Conservation (phyloP, 2,888 invertebrate species). For the Clivina fossor region DNA sequence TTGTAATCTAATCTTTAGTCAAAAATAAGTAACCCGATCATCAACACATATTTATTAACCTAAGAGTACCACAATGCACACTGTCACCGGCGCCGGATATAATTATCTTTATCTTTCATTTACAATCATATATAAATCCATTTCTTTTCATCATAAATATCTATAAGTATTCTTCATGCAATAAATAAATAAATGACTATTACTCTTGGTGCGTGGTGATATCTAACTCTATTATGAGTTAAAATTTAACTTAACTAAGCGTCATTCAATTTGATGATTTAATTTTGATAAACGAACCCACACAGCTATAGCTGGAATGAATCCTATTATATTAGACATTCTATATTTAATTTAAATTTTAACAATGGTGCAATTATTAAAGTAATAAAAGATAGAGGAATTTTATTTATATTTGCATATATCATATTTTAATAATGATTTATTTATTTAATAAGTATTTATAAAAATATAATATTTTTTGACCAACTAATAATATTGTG, state of each 20-base stretch:
- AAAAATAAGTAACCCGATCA: no score
- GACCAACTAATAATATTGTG: no score
- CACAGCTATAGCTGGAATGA: background rate
- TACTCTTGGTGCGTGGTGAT: constrained; percentile 2
- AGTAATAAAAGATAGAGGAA: no score
- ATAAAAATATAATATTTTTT: background rate
- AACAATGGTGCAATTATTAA: no score
- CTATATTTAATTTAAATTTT: no score
- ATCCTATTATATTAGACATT: no score
- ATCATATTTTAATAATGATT: no score
- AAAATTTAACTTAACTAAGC: no score
- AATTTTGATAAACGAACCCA: constrained; percentile 10
- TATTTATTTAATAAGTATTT: no score
- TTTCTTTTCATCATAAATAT: constrained; percentile 7
- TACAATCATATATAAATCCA: constrained; percentile 3
- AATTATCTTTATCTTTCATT: constrained; percentile 10
- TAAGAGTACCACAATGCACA: background rate
- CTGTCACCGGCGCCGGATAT: constrained; percentile 1
- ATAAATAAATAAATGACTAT: constrained; percentile 10
- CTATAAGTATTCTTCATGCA: constrained; percentile 2
- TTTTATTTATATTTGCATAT: no score
- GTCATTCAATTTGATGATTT: constrained; percentile 4
- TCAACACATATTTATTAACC: background rate
- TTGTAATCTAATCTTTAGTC: no score
- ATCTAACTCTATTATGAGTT: no score